A percentile compares a stretch with the other conserved stretches of the same genome.
These are phyloP conservation scores for Simalia tracyae DNA, from an alignment of 2,797 vertebrate genomes.

Conservation along the genomic window DNA sequence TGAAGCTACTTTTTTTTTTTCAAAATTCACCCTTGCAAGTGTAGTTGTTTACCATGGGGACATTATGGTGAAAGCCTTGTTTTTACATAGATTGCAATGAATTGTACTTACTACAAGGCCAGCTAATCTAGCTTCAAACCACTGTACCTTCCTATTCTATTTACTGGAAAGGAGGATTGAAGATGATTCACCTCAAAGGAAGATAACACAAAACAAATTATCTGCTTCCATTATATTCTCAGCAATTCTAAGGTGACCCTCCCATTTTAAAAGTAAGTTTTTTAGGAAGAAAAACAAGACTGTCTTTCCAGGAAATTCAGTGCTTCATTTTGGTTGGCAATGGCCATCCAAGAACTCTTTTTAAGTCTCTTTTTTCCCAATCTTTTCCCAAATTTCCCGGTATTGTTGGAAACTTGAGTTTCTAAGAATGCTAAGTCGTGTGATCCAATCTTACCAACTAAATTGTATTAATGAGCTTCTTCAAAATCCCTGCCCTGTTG, in stretches of 20 bases:
- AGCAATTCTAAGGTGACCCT: background rate
- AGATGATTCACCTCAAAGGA: background rate
- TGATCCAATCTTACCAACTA: background rate
- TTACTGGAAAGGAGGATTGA: background rate
- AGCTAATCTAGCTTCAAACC: background rate
- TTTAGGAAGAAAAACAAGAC: background rate
- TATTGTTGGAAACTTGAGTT: background rate
- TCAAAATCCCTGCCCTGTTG: background rate
- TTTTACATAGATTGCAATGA: background rate
- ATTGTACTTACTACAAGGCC: background rate
- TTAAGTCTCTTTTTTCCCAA: background rate
- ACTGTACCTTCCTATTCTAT: background rate
- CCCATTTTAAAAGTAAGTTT: background rate
- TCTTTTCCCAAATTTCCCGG: background rate
- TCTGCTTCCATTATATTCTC: background rate
- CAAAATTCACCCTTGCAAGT: background rate
- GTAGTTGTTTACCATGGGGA: constrained; percentile 28
- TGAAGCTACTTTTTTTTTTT: constrained; percentile 43
- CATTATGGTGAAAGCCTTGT: background rate
- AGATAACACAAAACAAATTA: background rate
- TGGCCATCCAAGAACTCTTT: background rate
- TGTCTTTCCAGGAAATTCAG: background rate
- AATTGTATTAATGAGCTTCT: background rate
- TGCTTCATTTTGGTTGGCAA: background rate
- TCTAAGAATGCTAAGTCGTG: background rate